A percentile compares a stretch with the other conserved stretches of the same genome.
phyloP scores from a whole-genome alignment of 2,113 vertebrate species.

The Monarcha castaneiventris region DNA sequence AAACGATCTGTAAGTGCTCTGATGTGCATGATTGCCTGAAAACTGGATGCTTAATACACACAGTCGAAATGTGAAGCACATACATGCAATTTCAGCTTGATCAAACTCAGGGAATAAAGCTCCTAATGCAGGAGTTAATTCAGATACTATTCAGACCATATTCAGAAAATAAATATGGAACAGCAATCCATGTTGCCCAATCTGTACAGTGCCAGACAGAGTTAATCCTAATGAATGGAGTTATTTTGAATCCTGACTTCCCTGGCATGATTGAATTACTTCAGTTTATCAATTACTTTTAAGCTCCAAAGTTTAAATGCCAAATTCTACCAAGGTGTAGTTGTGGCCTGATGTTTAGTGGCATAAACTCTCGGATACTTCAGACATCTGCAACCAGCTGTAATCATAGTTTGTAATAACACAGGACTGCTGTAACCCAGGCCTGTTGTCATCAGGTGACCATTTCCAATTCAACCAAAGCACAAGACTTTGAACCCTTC shows the following conservation, averaged over 20 bases:
- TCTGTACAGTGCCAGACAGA: background rate
- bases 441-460: background rate
- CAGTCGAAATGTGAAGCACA: background rate
- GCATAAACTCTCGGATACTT: background rate
- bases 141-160: background rate
- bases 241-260: background rate
- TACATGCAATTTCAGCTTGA: background rate
- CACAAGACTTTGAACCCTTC: background rate
- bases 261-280: background rate
- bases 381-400: background rate
- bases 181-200: background rate
- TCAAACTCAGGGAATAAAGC: accelerated
- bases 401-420: background rate
- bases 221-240: background rate
- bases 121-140: background rate
- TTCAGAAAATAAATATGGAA: background rate
- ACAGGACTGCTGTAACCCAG: background rate
- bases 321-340: background rate
- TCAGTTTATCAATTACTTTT: background rate
- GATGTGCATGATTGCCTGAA: background rate
- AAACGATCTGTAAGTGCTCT: background rate
- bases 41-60: background rate
- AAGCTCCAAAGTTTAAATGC: background rate
- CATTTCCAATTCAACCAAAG: background rate
- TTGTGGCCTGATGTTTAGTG: background rate